Evolutionary conservation across 2,797 vertebrate species (phyloP), one percentile per base, ranked within the genome.

Genomic region (Lateolabrax maculatus): DNA sequence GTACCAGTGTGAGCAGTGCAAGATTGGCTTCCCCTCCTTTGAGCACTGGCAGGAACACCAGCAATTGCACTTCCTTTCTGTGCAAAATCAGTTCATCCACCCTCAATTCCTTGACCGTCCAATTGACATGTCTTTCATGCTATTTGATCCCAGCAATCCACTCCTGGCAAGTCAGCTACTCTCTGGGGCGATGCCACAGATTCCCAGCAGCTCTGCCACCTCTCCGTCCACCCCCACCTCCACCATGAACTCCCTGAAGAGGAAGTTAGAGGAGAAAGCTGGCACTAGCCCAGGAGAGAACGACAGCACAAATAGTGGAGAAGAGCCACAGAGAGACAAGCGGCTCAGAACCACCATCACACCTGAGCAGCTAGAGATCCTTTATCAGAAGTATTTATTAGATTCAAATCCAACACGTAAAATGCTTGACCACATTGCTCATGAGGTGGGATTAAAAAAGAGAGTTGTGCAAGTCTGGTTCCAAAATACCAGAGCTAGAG

Each of bases 1-100:
- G 0, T 99, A 99, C 94, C 98, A 99, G 94, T 99, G 98, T 89
- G 98, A 99, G 91, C 98, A 99, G 93, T 99, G 98, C 90, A 99
- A 99, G 87, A 93, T 99, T 87, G 98, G 97, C 6, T 99, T 99
- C 84, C 98, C 98, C 31, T 99, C 98, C 1, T 99, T 99, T 65
- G 98, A 99, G 88, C 98, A 99, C 91, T 99, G 98, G 98, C 98
- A 99, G 86, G 98, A 99, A 89, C 98, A 99, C 94, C 98, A 99
- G 95, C 98, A 99, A 88, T 96, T 99, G 76, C 98, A 99, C 91
- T 99, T 99, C 90, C 94, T 99, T 83, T 98, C 98, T 77, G 97
- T 98, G 52, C 98, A 99, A 93, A 99, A 98, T 92, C 98, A 99
- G 87, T 99, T 99, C 92, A 97, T 99, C 89, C 98, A 99, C 88